These are phyloP conservation scores for Hylaeus anthracinus DNA, from an alignment of 1,140 invertebrate species.

Conservation along the genomic window DNA sequence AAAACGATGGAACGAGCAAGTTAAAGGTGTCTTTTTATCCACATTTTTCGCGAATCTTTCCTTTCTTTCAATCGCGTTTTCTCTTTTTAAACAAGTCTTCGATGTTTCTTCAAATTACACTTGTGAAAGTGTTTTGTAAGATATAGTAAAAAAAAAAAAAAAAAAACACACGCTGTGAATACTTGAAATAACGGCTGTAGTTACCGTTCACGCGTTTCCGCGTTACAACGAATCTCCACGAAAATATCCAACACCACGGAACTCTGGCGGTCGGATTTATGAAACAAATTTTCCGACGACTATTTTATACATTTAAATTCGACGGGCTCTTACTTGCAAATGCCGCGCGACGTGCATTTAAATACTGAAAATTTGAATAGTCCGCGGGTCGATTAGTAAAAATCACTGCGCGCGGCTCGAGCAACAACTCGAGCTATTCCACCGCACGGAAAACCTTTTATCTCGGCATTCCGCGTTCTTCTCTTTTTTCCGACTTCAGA, in stretches of 20 bases:
- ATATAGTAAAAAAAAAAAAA: too few relatives aligned
- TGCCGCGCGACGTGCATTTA: background rate
- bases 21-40: background rate
- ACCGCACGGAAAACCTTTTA: too few relatives aligned
- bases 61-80: background rate
- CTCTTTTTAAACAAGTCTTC: too few relatives aligned
- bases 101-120: too few relatives aligned
- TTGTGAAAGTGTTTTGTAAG: too few relatives aligned
- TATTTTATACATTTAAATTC: slow-evolving; percentile 26
- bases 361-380: slow-evolving; percentile 16
- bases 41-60: background rate
- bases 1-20: background rate
- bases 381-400: slow-evolving; percentile 10
- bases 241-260: background rate
- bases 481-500: too few relatives aligned
- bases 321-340: slow-evolving; percentile 9
- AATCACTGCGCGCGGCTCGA: background rate
- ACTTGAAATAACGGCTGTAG: background rate
- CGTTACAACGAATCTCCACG: slow-evolving; percentile 13
- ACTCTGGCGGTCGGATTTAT: background rate
- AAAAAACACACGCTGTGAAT: background rate
- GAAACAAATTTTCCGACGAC: slow-evolving; percentile 12
- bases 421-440: too few relatives aligned
- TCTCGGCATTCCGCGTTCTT: too few relatives aligned
- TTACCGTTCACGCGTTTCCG: background rate